Evolutionary conservation across 2,113 vertebrate genomes (phyloP).

Genomic region (Gavialis gangeticus): DNA sequence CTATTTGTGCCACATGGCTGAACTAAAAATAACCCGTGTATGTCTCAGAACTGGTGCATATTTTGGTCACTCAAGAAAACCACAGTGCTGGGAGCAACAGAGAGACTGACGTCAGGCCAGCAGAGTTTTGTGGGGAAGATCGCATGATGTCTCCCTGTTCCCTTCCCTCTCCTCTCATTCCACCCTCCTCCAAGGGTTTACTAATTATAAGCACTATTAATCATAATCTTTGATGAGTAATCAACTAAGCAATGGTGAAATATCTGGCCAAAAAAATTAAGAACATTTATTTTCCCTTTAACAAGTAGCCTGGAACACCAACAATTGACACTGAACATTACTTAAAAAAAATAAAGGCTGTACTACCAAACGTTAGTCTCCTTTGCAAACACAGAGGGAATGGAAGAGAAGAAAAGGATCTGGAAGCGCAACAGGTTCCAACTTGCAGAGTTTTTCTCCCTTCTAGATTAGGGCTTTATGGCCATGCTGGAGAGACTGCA

Average conservation of each 20-base stretch:
- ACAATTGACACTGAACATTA: background rate
- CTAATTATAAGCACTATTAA: background rate
- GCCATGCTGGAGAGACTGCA: background rate
- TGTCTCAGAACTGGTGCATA: slow-evolving; percentile 46
- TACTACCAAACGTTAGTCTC: background rate
- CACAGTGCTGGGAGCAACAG: background rate
- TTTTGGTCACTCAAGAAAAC: slow-evolving; percentile 64
- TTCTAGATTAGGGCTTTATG: background rate
- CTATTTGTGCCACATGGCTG: slow-evolving; percentile 68
- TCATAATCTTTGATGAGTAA: background rate
- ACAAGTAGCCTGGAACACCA: slow-evolving; percentile 13
- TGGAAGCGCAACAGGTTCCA: background rate
- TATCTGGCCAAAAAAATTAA: slow-evolving; percentile 11
- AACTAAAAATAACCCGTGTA: slow-evolving; percentile 71
- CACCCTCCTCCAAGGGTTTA: background rate
- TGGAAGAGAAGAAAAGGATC: accelerated
- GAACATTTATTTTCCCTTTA: slow-evolving; percentile 6
- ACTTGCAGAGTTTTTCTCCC: background rate
- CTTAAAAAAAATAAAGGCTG: accelerated
- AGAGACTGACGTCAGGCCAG: background rate
- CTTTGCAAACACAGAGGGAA: background rate
- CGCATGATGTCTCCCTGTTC: background rate
- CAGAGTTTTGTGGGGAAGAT: background rate
- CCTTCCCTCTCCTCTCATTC: background rate
- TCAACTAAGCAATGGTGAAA: background rate